Evolutionary conservation across 2,888 invertebrate genomes (phyloP), one percentile per base, ranked within the genome.

Genomic region (Drosophila ezoana): DNA sequence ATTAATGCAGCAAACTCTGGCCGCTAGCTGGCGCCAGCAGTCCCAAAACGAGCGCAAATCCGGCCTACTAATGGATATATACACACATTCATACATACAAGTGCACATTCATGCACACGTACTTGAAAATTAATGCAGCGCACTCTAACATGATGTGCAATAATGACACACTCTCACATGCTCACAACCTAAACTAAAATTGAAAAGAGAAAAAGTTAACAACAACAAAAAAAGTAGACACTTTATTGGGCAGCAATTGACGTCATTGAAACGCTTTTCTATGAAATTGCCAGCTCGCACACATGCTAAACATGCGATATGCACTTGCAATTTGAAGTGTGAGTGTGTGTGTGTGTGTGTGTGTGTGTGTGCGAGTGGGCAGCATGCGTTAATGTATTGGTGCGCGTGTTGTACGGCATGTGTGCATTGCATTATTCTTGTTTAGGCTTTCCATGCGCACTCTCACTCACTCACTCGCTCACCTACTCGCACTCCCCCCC

Each of bases 401-500:
- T 87, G 86, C 86, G 88, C 82, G 82, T 82, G 82, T 69, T 76
- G 82, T 61, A 69, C 67, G 77, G 74, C 71, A 76, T 75, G 64
- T 76, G 65, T 75, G 62, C 62, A 64, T 49, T 82, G 82, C 80
- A 86, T 85, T 76, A 78, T 82, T 85, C 85, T 82, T 85, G 82
- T 78, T 72, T 76, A 65, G 65, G 72, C 76, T 76, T 76, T 63
- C 59, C 75, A 70, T 78, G 65, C 58, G 56, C 63, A 72, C 80
- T 76, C 82, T 75, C 79, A 67, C 66, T 64, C 69, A 65, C 76
- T 68, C 65, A 58, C 77, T 67, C 38, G 54, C 76, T 69, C 65
- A 60, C 73, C 65, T 35, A 53, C 67, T 45, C 60, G 52, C 41
- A 57, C 63, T 56, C 60, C 48, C 23, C 60, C 48, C 44, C 4